phyloP scores from a whole-genome alignment of 1,140 invertebrate genomes.

The Drosophila bipectinata region DNA sequence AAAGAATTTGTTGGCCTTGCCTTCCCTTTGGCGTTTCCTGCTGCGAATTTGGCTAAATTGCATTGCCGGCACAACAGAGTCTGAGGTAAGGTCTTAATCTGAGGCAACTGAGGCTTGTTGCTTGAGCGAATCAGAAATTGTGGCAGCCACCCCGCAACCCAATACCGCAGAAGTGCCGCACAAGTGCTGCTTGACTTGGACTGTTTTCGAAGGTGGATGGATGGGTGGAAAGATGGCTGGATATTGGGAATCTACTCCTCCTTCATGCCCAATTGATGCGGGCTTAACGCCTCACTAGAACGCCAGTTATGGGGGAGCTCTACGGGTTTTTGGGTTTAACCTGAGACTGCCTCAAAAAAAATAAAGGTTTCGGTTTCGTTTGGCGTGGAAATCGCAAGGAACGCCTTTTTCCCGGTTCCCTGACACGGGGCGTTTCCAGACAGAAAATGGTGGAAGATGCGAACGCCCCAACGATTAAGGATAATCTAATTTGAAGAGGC shows the following conservation, averaged over 20 bases:
- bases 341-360: slow-evolving; percentile 47
- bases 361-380: slow-evolving; percentile 68
- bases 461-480: slow-evolving; percentile 38
- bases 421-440: slow-evolving; percentile 68
- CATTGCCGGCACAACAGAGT: slow-evolving; percentile 44
- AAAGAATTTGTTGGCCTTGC: slow-evolving; percentile 54
- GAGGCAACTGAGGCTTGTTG: slow-evolving; percentile 39
- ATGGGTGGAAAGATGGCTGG: not conserved
- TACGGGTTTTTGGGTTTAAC: not conserved
- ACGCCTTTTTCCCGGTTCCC: slow-evolving; percentile 74
- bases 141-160: slow-evolving; percentile 54
- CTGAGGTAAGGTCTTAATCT: slow-evolving; percentile 10
- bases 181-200: slow-evolving; percentile 57
- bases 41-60: slow-evolving; percentile 78
- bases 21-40: slow-evolving; percentile 57
- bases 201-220: slow-evolving; percentile 17
- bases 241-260: slow-evolving; percentile 8
- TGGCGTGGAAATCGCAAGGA: slow-evolving; percentile 42
- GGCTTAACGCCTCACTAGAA: slow-evolving; percentile 76
- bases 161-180: slow-evolving; percentile 64
- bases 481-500: slow-evolving; percentile 60
- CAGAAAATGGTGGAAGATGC: slow-evolving; percentile 72
- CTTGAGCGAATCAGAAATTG: slow-evolving; percentile 69
- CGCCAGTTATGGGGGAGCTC: slow-evolving; percentile 8
- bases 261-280: slow-evolving; percentile 82